These are phyloP conservation scores for Toxostoma redivivum DNA, from an alignment of 2,113 vertebrate genomes.

Conservation along the genomic window DNA sequence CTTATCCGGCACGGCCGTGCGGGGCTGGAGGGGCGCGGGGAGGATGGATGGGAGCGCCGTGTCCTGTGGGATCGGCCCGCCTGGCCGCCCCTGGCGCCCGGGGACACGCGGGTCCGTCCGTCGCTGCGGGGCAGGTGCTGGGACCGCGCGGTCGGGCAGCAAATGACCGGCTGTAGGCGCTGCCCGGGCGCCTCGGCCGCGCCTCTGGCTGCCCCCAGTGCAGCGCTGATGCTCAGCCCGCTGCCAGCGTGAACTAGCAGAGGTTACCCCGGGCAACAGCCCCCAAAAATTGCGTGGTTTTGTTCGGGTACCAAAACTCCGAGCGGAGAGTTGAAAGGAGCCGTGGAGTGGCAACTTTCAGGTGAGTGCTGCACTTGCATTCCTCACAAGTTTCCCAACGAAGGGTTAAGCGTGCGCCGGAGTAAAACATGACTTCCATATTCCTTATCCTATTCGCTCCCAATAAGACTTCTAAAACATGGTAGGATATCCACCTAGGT, in stretches of 20 bases:
- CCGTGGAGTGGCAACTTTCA: not conserved
- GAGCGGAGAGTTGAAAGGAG: not conserved
- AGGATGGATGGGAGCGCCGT: not conserved
- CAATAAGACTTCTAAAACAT: not conserved
- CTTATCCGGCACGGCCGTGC: not conserved
- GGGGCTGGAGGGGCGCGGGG: not conserved
- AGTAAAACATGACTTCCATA: not conserved
- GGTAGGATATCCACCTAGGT: not conserved
- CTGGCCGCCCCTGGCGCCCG: not conserved
- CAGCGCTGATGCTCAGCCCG: not conserved
- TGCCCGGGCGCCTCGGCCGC: not conserved
- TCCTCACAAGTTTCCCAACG: not conserved
- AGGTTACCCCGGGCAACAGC: not conserved
- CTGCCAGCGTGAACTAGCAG: not conserved
- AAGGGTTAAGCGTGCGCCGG: not conserved
- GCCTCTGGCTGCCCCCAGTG: accelerated
- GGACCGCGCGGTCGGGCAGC: not conserved
- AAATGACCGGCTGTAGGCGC: too few species aligned
- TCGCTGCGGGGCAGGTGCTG: not conserved
- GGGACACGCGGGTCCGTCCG: too few species aligned
- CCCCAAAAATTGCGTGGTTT: accelerated
- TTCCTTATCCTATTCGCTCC: not conserved
- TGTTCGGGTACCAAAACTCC: not conserved
- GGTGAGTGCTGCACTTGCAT: not conserved
- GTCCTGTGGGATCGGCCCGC: not conserved